Evolutionary conservation across 2,888 invertebrate genomes (phyloP).

Genomic region (Phalera bucephala): DNA sequence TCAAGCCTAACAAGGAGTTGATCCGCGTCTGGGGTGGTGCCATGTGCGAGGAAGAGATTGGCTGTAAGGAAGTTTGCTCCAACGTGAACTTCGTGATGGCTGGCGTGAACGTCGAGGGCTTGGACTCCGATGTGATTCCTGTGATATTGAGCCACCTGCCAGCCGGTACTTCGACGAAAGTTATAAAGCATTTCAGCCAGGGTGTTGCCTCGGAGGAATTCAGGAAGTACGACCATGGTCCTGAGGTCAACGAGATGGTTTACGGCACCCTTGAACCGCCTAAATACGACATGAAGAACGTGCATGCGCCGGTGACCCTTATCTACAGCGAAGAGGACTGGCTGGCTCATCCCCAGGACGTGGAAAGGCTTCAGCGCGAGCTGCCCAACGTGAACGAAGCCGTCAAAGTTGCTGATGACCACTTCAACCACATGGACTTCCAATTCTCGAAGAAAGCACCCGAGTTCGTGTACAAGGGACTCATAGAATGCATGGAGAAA

Average conservation of each 20-base stretch:
- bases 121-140: conserved; percentile 79
- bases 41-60: conserved; percentile 58
- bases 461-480: conserved; percentile 56
- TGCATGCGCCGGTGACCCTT: conserved; percentile 64
- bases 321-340: conserved; percentile 84
- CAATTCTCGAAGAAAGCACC: conserved; percentile 64
- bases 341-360: conserved; percentile 84
- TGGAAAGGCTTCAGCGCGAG: conserved; percentile 75
- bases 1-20: conserved; percentile 53
- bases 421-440: conserved; percentile 75
- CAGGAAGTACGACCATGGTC: conserved; percentile 65
- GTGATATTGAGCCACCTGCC: conserved; percentile 80
- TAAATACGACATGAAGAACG: conserved; percentile 60
- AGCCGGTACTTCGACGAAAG: conserved; percentile 80
- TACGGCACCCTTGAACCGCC: conserved; percentile 64
- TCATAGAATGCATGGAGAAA: conserved; percentile 59
- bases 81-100: conserved; percentile 84
- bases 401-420: conserved; percentile 78
- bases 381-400: conserved; percentile 82
- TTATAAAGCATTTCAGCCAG: conserved; percentile 83
- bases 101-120: conserved; percentile 81
- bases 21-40: conserved; percentile 56
- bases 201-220: conserved; percentile 58
- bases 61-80: conserved; percentile 79
- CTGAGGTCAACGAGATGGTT: conserved; percentile 54